Base-by-base conservation (phyloP, 53 echinoderm and acorn worm species). In the Arbacia lixula region DNA sequence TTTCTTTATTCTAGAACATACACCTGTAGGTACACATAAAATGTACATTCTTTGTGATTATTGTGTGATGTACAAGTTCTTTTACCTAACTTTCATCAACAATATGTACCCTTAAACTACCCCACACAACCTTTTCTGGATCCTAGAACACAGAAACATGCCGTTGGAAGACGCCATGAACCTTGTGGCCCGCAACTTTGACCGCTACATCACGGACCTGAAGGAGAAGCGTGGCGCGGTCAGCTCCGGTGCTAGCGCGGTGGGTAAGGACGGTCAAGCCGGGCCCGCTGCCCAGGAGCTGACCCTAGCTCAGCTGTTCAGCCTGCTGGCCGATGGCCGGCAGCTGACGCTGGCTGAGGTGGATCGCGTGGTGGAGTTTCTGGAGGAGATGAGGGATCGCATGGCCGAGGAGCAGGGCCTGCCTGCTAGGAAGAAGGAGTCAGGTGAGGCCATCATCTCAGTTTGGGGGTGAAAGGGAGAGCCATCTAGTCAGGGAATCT, bases 71-170 rank as follows among this genome's bases (percentile, higher is more conserved):
- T n/a, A n/a, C n/a, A n/a, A n/a, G n/a, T n/a, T n/a, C n/a, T n/a
- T n/a, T n/a, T n/a, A n/a, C n/a, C n/a, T n/a, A n/a, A n/a, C n/a
- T n/a, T n/a, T n/a, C n/a, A n/a, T n/a, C n/a, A n/a, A n/a, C n/a
- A n/a, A n/a, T n/a, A n/a, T n/a, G n/a, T n/a, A n/a, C 74, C 20
- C 19, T 46, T 74, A 74, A 74, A 50, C 53, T 53, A 12, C 53
- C 74, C 74, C 74, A 0, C 10, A 8, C 46, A 46, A 46, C 8
- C 46, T n/a, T n/a, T n/a, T n/a, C n/a, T n/a, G n/a, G 33, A 68
- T 86, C 42, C 74, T 53, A 99, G 99, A 99, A 86, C 99, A 99
- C 90, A 83, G 99, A 71, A 99, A 99, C 76, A 99, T 99, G 99
- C 99, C 99, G 46, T 88, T 95, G 12, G 99, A 99, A 11, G 95